Evolutionary conservation across 2,888 invertebrate genomes (phyloP).

Genomic region (Julus scanicus): DNA sequence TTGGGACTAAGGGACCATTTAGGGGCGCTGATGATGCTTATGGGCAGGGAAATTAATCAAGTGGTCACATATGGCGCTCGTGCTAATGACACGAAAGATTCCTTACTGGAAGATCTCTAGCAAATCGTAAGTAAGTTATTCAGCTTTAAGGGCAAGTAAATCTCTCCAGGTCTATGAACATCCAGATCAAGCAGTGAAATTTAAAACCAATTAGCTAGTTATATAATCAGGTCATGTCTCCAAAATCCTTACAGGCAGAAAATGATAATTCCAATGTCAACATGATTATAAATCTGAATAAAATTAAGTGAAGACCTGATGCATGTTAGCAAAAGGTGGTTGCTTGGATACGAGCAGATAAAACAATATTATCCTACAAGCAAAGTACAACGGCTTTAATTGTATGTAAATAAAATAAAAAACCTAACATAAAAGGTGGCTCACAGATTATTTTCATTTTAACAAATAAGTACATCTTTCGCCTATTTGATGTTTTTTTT

Average conservation of each 20-base stretch:
- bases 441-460: too few species aligned
- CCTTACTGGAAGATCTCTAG: not conserved
- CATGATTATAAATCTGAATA: conserved; percentile 24
- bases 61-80: not conserved
- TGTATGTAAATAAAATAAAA: too few species aligned
- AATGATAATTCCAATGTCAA: conserved; percentile 39
- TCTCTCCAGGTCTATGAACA: not conserved
- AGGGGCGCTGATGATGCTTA: not conserved
- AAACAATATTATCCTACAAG: not conserved
- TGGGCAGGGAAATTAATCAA: not conserved
- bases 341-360: not conserved
- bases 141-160: not conserved
- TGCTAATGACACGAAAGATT: not conserved
- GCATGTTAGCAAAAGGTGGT: not conserved
- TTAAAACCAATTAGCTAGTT: conserved; percentile 12
- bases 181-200: not conserved
- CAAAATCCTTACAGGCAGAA: conserved; percentile 22
- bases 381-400: too few species aligned
- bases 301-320: not conserved
- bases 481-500: too few species aligned
- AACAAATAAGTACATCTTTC: too few species aligned
- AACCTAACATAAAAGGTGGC: too few species aligned
- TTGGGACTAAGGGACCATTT: not conserved
- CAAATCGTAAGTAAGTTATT: not conserved
- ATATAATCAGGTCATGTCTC: not conserved